Percentiles rank a stretch among this genome's conserved stretches.
These are phyloP conservation scores for Ceratitis capitata DNA, from an alignment of 1,140 invertebrate genomes.

Conservation along the genomic window DNA sequence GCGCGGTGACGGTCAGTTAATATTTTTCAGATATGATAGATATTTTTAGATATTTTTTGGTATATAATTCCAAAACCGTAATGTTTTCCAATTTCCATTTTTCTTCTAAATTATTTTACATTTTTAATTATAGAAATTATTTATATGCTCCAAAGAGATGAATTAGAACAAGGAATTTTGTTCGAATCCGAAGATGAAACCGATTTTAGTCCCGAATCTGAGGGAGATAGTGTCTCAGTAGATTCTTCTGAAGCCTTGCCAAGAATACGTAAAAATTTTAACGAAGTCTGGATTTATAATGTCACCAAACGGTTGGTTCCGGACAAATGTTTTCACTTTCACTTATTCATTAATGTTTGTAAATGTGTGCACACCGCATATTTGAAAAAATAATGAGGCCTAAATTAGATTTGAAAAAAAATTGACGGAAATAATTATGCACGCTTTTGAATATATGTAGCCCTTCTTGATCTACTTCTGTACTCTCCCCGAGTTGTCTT, in stretches of 20 bases:
- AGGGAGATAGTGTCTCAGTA: background rate
- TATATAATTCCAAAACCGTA: too few species aligned
- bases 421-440: too few species aligned
- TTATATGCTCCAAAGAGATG: background rate
- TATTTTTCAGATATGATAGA: background rate
- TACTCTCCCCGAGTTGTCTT: too few species aligned
- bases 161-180: background rate
- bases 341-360: too few species aligned
- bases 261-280: constrained; percentile 71
- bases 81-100: too few species aligned
- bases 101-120: too few species aligned
- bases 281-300: constrained; percentile 73
- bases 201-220: background rate
- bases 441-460: too few species aligned
- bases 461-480: too few species aligned
- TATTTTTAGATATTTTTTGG: too few species aligned
- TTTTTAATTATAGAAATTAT: background rate
- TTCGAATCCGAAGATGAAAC: background rate
- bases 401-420: too few species aligned
- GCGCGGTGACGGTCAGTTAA: background rate
- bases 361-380: background rate
- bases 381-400: background rate
- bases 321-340: too few species aligned
- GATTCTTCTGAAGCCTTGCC: background rate
- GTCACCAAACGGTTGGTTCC: background rate